These are phyloP conservation scores for Flexamia atlantica DNA, from an alignment of 2,888 invertebrate species.

Conservation along the genomic window DNA sequence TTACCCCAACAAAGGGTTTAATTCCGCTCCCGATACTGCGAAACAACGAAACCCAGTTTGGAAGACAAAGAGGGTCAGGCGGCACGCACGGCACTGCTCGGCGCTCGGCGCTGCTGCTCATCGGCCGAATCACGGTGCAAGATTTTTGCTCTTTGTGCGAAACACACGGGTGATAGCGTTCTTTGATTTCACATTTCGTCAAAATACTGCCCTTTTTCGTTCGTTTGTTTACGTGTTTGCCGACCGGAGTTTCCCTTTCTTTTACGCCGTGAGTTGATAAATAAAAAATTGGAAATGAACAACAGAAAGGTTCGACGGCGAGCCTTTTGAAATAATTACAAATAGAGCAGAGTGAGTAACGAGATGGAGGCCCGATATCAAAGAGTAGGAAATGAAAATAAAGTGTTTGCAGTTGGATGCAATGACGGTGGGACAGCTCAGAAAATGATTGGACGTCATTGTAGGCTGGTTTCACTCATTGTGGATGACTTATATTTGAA, in stretches of 20 bases:
- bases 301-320: neutral
- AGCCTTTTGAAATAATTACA: constrained; percentile 7
- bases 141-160: neutral
- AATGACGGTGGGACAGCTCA: too few species aligned
- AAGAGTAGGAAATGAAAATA: too few species aligned
- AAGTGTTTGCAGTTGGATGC: too few species aligned
- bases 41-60: constrained; percentile 29
- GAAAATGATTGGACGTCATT: too few species aligned
- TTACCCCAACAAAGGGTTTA: constrained; percentile 36
- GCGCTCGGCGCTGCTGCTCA: neutral
- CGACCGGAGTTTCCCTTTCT: constrained; percentile 7
- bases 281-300: constrained; percentile 20
- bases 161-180: constrained; percentile 16
- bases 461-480: too few species aligned
- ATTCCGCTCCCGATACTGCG: constrained; percentile 27
- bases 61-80: constrained; percentile 25
- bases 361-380: neutral
- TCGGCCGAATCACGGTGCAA: constrained; percentile 18
- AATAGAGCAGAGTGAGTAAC: neutral
- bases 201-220: constrained; percentile 39
- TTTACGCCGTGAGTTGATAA: constrained; percentile 33
- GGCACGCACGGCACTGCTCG: neutral
- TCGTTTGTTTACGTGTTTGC: constrained; percentile 30
- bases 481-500: too few species aligned
- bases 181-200: constrained; percentile 48